Base-by-base conservation (phyloP, 2,888 invertebrate genomes). In the Palloptera scutellata region DNA sequence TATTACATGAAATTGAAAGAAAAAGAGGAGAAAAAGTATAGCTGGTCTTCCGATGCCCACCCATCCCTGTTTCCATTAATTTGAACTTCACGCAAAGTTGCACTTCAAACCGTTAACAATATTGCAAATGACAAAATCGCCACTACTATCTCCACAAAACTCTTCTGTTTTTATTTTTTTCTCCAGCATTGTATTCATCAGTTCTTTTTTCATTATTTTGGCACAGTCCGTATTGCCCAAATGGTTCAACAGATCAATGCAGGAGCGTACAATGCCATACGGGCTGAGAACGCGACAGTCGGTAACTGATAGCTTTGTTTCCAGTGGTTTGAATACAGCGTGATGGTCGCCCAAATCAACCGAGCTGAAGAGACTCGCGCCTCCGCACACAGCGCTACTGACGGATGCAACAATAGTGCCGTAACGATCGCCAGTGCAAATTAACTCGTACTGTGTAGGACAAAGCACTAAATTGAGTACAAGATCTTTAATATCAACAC, bases 301-400 rank as follows among this genome's bases (percentile, higher is more conserved):
- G 30, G 78, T 77, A 2, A 82, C 57, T 11, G 81, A 81, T 0
- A 81, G 70, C 8, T 79, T 78, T 1, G 78, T 78, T 67, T 82
- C 76, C n/a, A 81, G 71, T 0, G 81, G 82, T 71, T 82, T 81
- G 43, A 81, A 82, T 0, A 81, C 73, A 1, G 81, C 81, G 67
- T 79, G 77, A 57, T 75, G 59, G 4, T 78, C 75, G 0, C 81
- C 79, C n/a, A 74, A 61, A 55, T 80, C 81, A 5, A 69, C 73
- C 5, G 78, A 70, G 6, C 77, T 77, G 51, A 81, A 81, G 1
- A 82, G 74, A 68, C 77, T 77, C 4, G 78, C 75, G 17, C 82
- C 81, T 8, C 82, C 82, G 41, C 81, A 79, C 19, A 81, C 75
- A 0, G 74, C 76, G 15, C 77, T 77, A 20, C 70, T 68, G 12